These are phyloP conservation scores for Athripsodes cinereus DNA, from an alignment of 2,888 invertebrate genomes.

Conservation along the genomic window DNA sequence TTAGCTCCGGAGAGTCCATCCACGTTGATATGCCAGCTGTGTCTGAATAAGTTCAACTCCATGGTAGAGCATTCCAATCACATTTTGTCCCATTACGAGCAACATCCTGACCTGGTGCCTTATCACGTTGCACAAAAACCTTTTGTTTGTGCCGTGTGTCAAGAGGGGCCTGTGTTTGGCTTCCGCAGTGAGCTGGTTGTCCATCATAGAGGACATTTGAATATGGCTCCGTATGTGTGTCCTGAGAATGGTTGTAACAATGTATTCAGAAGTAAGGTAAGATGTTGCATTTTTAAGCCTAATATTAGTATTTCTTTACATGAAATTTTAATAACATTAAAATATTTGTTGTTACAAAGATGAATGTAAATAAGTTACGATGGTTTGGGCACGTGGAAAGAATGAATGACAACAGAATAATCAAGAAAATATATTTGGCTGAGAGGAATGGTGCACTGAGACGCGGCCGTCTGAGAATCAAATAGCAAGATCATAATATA, in stretches of 20 bases:
- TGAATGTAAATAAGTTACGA: too few relatives aligned
- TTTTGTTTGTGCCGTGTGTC: conserved; percentile 25
- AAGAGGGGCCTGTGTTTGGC: conserved; percentile 11
- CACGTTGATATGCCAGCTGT: conserved; percentile 54
- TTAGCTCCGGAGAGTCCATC: background rate
- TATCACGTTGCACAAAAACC: conserved; percentile 24
- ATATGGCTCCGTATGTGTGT: conserved; percentile 29
- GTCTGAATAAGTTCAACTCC: conserved; percentile 58
- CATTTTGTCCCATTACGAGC: conserved; percentile 53
- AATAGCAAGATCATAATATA: too few relatives aligned
- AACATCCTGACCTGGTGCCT: conserved; percentile 19
- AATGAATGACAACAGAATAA: too few relatives aligned
- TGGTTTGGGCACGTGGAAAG: too few relatives aligned
- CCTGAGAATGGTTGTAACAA: conserved; percentile 27
- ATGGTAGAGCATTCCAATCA: conserved; percentile 60
- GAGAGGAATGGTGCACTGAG: too few relatives aligned
- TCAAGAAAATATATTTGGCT: too few relatives aligned
- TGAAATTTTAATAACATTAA: too few relatives aligned
- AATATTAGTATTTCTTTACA: too few relatives aligned
- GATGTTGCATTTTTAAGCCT: too few relatives aligned
- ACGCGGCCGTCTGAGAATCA: too few relatives aligned
- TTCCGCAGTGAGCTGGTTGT: conserved; percentile 27
- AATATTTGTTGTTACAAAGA: too few relatives aligned
- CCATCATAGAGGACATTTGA: conserved; percentile 29
- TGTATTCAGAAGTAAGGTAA: conserved; percentile 26